A percentile compares a stretch with the other conserved stretches of the same genome.
Evolutionary conservation across 2,113 vertebrate species (phyloP).

Genomic region (Oenanthe oenanthe): DNA sequence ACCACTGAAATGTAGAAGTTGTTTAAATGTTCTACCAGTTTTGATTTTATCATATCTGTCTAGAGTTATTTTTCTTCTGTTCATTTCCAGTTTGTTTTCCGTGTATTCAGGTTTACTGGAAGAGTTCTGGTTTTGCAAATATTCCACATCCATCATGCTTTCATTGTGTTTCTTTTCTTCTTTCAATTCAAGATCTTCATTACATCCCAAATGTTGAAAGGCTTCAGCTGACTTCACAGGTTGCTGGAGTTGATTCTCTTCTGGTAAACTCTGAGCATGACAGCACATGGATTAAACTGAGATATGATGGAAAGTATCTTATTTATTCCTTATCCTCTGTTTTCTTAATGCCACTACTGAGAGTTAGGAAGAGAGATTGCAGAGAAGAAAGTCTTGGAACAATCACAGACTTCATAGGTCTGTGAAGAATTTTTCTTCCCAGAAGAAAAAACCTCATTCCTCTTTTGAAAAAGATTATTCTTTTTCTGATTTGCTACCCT

Average conservation of each 20-base stretch:
- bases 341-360: neutral
- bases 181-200: neutral
- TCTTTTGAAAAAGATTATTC: neutral
- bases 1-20: neutral
- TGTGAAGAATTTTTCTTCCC: neutral
- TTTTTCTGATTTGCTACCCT: neutral
- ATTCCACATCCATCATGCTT: neutral
- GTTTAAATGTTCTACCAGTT: neutral
- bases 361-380: neutral
- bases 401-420: neutral
- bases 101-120: neutral
- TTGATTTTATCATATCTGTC: neutral
- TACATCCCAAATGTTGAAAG: neutral
- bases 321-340: neutral
- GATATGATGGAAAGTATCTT: neutral
- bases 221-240: conserved; percentile 8
- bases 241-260: conserved; percentile 9
- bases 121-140: neutral
- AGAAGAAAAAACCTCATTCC: neutral
- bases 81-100: neutral
- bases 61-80: neutral
- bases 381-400: neutral
- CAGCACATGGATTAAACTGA: conserved; percentile 16
- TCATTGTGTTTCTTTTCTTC: neutral
- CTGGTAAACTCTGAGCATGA: conserved; percentile 40